Conservation (phyloP, 2,888 invertebrate genomes). For the Itoplectis maculator region DNA sequence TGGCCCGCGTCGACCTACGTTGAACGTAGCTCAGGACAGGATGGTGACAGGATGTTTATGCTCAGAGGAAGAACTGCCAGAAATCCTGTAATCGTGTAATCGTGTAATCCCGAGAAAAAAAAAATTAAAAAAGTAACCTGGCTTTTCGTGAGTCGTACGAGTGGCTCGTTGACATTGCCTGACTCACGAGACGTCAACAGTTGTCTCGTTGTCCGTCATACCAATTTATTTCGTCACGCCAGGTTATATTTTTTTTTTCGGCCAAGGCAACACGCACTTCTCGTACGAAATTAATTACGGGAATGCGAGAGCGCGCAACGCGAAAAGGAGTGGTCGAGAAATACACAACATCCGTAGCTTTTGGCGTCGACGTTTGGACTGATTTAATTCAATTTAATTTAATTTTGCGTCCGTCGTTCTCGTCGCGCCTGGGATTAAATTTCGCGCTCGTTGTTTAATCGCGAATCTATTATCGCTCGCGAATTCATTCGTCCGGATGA, state of each 20-base stretch:
- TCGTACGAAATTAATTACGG: conserved; percentile 15
- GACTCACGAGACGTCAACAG: conserved; percentile 8
- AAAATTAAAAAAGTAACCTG: conserved; percentile 37
- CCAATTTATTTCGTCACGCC: neutral
- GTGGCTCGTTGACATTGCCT: conserved; percentile 20
- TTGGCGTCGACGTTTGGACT: no score
- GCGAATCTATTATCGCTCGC: neutral
- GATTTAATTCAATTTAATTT: no score
- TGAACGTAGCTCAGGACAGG: neutral
- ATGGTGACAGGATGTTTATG: neutral
- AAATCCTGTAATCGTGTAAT: no score
- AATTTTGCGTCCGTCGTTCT: no score
- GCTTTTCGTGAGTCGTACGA: conserved; percentile 29
- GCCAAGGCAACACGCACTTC: conserved; percentile 36
- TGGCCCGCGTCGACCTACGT: no score
- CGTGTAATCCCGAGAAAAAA: conserved; percentile 31
- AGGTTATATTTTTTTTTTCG: conserved; percentile 35
- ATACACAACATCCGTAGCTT: neutral
- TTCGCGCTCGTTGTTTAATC: no score
- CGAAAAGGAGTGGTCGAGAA: conserved; percentile 11
- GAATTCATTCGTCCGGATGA: neutral
- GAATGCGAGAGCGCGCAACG: neutral
- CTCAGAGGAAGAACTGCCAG: conserved; percentile 1
- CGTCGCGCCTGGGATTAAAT: no score
- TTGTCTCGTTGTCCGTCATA: neutral